Percentiles rank a stretch among this genome's conserved stretches.
Conservation (phyloP, 2,797 vertebrate genomes). For the Apogon hyalosoma region DNA sequence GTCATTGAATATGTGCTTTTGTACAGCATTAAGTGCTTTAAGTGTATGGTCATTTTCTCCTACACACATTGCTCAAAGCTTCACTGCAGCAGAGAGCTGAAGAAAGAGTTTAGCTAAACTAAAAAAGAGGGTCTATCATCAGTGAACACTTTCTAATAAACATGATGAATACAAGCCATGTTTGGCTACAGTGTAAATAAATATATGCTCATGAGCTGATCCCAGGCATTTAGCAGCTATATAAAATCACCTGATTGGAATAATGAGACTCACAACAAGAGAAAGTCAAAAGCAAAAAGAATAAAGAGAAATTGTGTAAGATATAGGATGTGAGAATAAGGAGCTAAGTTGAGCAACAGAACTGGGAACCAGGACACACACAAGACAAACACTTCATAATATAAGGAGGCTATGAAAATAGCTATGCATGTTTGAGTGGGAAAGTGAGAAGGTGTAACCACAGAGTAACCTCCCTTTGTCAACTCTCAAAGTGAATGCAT, state of each 20-base stretch:
- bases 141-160: constrained; percentile 27
- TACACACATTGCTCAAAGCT: background rate
- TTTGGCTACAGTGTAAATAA: constrained; percentile 21
- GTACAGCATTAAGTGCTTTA: background rate
- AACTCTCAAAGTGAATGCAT: constrained; percentile 44
- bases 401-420: constrained; percentile 49
- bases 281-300: background rate
- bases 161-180: constrained; percentile 9
- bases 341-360: constrained; percentile 31
- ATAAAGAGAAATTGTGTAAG: constrained; percentile 11
- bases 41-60: background rate
- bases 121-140: constrained; percentile 10
- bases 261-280: constrained; percentile 42
- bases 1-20: background rate
- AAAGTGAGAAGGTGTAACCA: constrained; percentile 41
- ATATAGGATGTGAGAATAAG: constrained; percentile 26
- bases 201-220: constrained; percentile 31
- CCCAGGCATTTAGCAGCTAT: constrained; percentile 27
- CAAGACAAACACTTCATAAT: constrained; percentile 62
- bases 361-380: constrained; percentile 21
- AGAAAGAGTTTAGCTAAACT: constrained; percentile 2
- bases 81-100: background rate
- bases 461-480: constrained; percentile 49
- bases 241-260: constrained; percentile 25
- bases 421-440: constrained; percentile 17